Evolutionary conservation across 2,888 invertebrate species (phyloP).

Genomic region (Idaea aversata): DNA sequence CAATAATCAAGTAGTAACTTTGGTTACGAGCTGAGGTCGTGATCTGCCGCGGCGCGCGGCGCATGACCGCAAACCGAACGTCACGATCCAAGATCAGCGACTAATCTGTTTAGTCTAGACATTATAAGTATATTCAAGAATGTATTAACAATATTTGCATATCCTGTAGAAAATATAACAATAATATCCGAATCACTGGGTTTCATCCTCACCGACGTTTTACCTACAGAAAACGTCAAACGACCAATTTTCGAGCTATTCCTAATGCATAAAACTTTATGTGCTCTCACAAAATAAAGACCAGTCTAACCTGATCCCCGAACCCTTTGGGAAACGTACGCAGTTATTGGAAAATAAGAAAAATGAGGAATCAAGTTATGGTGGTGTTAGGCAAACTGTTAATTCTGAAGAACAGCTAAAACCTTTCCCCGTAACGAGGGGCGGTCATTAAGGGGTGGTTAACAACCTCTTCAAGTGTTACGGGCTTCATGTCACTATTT

Average conservation of each 20-base stretch:
- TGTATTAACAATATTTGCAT: constrained; percentile 14
- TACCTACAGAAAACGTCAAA: constrained; percentile 59
- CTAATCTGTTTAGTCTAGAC: no score
- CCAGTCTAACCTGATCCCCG: constrained; percentile 41
- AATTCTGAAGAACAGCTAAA: constrained; percentile 71
- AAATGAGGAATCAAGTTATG: constrained; percentile 30
- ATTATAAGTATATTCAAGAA: no score
- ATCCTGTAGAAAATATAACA: constrained; percentile 4
- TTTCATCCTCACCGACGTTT: constrained; percentile 39
- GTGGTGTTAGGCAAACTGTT: constrained; percentile 54
- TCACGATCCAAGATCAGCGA: no score
- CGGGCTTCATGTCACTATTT: constrained; percentile 24
- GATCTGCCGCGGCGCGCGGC: no score
- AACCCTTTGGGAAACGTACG: constrained; percentile 15
- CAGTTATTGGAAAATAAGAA: constrained; percentile 9
- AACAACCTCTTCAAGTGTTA: constrained; percentile 38
- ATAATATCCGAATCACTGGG: constrained; percentile 22
- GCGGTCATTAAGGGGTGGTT: constrained; percentile 65
- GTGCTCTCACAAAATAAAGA: constrained; percentile 48
- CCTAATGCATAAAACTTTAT: constrained; percentile 72
- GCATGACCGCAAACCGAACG: no score
- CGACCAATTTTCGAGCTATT: constrained; percentile 71
- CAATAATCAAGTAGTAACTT: no score
- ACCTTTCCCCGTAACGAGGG: constrained; percentile 71
- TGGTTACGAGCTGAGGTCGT: no score